Conservation (phyloP, 2,888 invertebrate genomes). For the Acanthopleura granulata region DNA sequence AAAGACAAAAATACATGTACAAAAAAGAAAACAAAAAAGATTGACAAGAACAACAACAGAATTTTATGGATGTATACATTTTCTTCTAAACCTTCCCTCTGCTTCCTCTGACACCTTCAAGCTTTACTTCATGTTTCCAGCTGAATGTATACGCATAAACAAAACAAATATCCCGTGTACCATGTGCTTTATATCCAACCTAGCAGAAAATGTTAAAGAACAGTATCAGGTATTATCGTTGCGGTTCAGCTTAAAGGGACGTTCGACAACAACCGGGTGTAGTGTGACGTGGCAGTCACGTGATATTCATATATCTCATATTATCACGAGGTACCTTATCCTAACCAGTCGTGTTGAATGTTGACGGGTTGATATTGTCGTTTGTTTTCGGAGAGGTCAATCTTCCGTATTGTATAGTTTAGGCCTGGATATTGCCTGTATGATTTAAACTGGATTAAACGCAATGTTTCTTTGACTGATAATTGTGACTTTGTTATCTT, state of each 20-base stretch:
- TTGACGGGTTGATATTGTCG: conserved; percentile 7
- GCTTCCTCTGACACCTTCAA: background rate
- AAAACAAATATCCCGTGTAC: no score
- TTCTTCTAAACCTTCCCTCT: background rate
- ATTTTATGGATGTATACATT: conserved; percentile 1
- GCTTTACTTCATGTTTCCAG: no score
- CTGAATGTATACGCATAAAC: no score
- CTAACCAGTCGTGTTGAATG: background rate
- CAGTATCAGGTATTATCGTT: no score
- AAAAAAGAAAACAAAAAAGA: background rate
- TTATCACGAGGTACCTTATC: background rate
- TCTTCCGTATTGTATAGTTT: background rate
- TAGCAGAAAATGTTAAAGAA: no score
- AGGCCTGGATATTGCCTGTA: conserved; percentile 4
- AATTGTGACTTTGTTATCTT: no score
- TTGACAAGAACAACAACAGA: background rate
- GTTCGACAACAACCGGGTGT: no score
- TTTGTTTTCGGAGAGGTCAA: background rate
- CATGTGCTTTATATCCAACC: no score
- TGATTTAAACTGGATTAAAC: conserved; percentile 1
- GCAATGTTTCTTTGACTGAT: background rate
- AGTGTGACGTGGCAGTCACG: no score
- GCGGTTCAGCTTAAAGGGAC: no score
- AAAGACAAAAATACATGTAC: background rate
- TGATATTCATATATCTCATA: no score